Conservation (phyloP, 1,140 invertebrate genomes). For the Listronotus oregonensis region DNA sequence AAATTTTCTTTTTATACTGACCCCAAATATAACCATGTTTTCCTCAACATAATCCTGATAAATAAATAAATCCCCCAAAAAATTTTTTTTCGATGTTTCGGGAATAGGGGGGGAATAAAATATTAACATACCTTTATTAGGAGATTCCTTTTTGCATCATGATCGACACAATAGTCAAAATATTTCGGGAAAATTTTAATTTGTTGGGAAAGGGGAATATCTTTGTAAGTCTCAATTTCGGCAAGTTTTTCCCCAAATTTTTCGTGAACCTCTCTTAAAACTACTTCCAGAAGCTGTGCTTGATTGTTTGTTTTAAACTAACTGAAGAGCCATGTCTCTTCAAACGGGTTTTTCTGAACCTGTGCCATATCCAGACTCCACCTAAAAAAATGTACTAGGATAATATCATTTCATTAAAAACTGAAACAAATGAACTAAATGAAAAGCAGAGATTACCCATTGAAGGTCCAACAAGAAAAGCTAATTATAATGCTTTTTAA, state of each 20-base stretch:
- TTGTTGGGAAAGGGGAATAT: constrained; percentile 89
- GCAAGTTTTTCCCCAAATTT: constrained; percentile 91
- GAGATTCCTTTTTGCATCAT: constrained; percentile 53
- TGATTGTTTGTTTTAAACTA: constrained; percentile 88
- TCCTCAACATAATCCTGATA: no score
- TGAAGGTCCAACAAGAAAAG: no score
- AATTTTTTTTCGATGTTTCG: no score
- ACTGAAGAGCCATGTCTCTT: constrained; percentile 92
- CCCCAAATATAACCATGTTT: no score
- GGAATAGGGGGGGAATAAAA: no score
- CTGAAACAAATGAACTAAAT: no score
- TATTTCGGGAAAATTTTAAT: constrained; percentile 91
- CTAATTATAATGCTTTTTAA: no score
- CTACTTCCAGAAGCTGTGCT: constrained; percentile 82
- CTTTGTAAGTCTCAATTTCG: constrained; percentile 93
- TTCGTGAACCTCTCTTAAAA: constrained; percentile 73
- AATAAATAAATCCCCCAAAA: no score
- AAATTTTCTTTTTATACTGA: no score
- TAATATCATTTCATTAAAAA: no score
- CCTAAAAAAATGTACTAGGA: constrained; percentile 57
- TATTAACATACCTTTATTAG: constrained; percentile 43
- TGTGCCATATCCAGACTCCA: constrained; percentile 90
- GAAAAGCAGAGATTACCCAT: no score
- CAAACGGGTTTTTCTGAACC: constrained; percentile 86
- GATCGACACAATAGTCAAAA: constrained; percentile 71